phyloP scores from a whole-genome alignment of 2,797 vertebrate genomes.

The Garrulus glandarius region DNA sequence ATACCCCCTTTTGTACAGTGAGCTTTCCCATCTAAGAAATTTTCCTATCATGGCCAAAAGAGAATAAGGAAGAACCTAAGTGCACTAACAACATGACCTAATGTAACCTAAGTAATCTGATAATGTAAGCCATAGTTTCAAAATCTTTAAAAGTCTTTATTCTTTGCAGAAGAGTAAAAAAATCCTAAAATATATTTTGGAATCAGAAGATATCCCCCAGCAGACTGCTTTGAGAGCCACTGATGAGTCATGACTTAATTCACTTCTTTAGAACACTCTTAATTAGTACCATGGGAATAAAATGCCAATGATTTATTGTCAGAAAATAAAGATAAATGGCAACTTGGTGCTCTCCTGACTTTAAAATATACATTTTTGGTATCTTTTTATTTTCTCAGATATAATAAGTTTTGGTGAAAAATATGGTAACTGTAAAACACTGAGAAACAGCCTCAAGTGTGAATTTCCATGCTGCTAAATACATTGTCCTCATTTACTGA shows the following conservation, averaged over 20 bases:
- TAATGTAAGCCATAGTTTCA: not conserved
- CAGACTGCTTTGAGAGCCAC: not conserved
- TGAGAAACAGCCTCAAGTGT: not conserved
- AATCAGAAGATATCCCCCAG: not conserved
- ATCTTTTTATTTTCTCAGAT: not conserved
- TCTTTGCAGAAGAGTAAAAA: not conserved
- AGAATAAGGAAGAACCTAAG: not conserved
- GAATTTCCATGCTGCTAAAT: conserved; percentile 22
- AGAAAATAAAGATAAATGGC: not conserved
- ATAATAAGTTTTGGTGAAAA: not conserved
- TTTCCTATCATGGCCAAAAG: not conserved
- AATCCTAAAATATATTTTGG: not conserved
- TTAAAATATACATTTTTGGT: not conserved
- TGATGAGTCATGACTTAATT: not conserved
- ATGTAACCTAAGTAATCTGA: not conserved
- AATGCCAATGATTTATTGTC: not conserved
- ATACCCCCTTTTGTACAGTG: not conserved
- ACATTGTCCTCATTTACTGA: not conserved
- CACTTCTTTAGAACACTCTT: not conserved
- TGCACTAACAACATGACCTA: not conserved
- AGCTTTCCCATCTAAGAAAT: not conserved
- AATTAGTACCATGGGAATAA: not conserved
- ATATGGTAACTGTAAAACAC: not conserved
- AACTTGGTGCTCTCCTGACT: not conserved
- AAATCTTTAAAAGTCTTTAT: not conserved